Conservation (phyloP, 2,888 invertebrate species). For the Drosophila meridionalis region DNA sequence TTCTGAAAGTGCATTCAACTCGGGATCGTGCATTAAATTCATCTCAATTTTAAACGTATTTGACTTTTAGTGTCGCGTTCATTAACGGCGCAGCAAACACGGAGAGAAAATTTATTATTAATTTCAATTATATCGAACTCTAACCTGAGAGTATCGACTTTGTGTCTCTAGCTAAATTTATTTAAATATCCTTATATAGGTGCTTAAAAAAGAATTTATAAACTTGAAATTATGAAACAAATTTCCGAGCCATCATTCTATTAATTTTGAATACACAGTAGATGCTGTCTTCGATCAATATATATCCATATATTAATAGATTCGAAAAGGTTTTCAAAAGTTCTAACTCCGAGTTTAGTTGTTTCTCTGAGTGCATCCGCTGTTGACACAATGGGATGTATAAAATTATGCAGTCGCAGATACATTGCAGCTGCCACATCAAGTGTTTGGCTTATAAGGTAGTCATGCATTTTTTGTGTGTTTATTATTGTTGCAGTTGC, state of each 20-base stretch:
- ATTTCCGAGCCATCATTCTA: not conserved
- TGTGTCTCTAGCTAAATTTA: too few relatives aligned
- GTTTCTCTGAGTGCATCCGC: constrained; percentile 14
- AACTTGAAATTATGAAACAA: too few relatives aligned
- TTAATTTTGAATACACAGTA: not conserved
- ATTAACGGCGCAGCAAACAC: constrained; percentile 32
- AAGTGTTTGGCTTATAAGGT: constrained; percentile 65
- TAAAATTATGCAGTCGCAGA: constrained; percentile 42
- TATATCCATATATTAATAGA: not conserved
- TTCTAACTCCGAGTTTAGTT: not conserved
- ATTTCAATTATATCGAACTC: not conserved
- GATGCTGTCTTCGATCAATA: not conserved
- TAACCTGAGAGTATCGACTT: not conserved
- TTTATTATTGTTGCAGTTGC: not conserved
- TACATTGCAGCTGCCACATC: constrained; percentile 47
- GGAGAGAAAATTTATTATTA: not conserved
- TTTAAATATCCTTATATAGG: too few relatives aligned
- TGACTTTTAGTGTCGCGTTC: constrained; percentile 46
- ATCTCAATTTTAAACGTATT: constrained; percentile 40
- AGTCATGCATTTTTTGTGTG: constrained; percentile 54
- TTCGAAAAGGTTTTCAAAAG: too few relatives aligned
- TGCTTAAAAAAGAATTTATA: too few relatives aligned
- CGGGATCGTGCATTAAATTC: constrained; percentile 34
- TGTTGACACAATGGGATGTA: constrained; percentile 50
- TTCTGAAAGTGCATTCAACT: constrained; percentile 59